Evolutionary conservation across 2,888 invertebrate species (phyloP), one percentile per base, ranked within the genome.

Genomic region (Gari tellinella): DNA sequence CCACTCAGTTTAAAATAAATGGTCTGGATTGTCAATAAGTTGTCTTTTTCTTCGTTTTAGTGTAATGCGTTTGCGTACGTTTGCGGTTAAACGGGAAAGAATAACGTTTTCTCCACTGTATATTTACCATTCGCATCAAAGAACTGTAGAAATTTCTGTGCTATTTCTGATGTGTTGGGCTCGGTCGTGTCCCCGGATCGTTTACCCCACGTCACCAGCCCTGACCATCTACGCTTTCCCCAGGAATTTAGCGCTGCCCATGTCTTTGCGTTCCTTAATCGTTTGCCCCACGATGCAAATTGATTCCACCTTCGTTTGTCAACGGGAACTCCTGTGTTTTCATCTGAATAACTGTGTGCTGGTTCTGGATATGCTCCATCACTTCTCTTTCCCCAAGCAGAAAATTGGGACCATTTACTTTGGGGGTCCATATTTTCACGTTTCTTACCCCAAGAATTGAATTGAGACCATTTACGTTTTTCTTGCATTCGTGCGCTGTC

Each of bases 141-240:
- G 43, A 61, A 61, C n/a, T 53, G 31, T 12, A 77, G 65, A 26
- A 72, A 55, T 65, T 56, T 61, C 5, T 38, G 10, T 15, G 51
- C 65, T 15, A 64, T 40, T 25, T 64, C 65, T 7, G 31, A 23
- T 8, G 26, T n/a, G n/a, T 69, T 40, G 10, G 25, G 40, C 8
- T 41, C 48, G 14, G 12, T 21, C 5, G 17, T 26, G 12, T 23
- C 41, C 2, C 23, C 61, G 8, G 70, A 72, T 14, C 81, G 72
- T 65, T 78, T 81, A 21, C 81, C 81, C 81, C 81, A 81, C 5
- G 75, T 75, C 2, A 68, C 66, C 10, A 81, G 51, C 0, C 78
- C 75, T 0, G 67, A 43, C 81, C 81, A 81, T 25, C 63, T 63
- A 17, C 81, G 57, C 55, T 80, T 80, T 5, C 80, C 77, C 68